Base-by-base conservation (phyloP, 2,113 vertebrate species). In the Melanerpes formicivorus region DNA sequence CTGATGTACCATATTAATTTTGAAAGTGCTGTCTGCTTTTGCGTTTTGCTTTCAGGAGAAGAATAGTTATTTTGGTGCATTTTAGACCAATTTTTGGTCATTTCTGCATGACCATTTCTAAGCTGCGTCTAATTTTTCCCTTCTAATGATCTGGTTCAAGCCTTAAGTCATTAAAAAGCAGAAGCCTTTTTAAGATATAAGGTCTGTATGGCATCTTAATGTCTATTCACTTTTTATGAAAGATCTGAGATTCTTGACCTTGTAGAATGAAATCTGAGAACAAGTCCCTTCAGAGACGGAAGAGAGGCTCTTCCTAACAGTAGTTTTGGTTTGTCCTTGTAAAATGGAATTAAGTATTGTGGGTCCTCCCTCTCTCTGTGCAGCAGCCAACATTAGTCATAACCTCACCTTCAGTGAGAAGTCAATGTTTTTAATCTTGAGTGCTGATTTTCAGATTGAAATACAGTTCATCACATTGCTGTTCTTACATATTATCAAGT, bases 401-500 rank as follows among this genome's bases (percentile, higher is more conserved):
- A 89, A 81, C 46, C 19, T 84, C 29, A 46, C 23, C 19, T 75
- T 55, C 74, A 63, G 42, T 42, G 54, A 80, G 60, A 85, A 93
- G 84, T 87, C 11, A 1, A 63, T 69, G 55, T 30, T 91, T 89
- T 91, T 85, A 80, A 69, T 92, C 65, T 90, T 42, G 60, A 79
- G 80, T 69, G 40, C 58, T 76, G 80, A 88, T 88, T 95, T 94
- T 77, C 50, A 89, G 69, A 62, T 25, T 69, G 83, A 93, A 95
- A 78, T 67, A 75, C 40, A 69, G 34, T 90, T 92, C n/a, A 80
- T 90, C 60, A 30, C 17, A 14, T 65, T 89, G 71, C 58, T 67
- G 40, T 64, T 79, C 40, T 93, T 71, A 60, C 9, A 19, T 74
- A 42, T 86, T 73, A 87, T 76, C n/a, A 84, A 89, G 58, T 75